Evolutionary conservation across 2,113 vertebrate genomes (phyloP), one percentile per base, ranked within the genome.

Genomic region (Pleuronectes platessa): DNA sequence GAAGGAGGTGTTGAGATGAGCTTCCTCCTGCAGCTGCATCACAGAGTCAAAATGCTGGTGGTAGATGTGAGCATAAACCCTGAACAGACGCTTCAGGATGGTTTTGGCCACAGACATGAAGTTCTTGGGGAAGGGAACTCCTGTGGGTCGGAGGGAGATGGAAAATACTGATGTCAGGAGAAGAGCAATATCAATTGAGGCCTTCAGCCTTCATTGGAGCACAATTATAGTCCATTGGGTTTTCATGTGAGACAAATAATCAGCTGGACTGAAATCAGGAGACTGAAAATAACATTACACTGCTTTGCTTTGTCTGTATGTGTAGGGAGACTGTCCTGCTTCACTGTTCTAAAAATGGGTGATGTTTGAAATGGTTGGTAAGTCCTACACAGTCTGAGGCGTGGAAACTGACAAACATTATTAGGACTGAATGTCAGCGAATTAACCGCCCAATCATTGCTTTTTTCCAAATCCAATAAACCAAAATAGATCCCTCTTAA

Each of bases 61-160:
- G 93, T 98, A 98, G 90, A 99, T 98, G 88, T 99, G 97, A 81
- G 97, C 97, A 0, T 98, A 99, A 59, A 98, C 97, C 0, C 97
- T 93, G 93, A 99, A 99, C 17, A 99, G 94, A 23, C 97, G 95
- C 91, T 98, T 98, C 88, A 99, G 93, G 82, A 99, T 98, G 8
- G 97, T 98, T 94, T 98, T 99, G 74, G 97, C 97, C 95, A 98
- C 97, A 0, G 97, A 97, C 97, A 98, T 96, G 90, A 99, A 99
- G 92, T 99, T 99, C 91, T 97, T 98, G 72, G 97, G 97, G 68
- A 98, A 99, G 1, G 97, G 97, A 55, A 99, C 97, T 0, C 97
- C 97, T 98, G 89, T 0, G 7, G 42, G 76, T 42, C 51, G 81
- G 17, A 81, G 64, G 35, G 12, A 15, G 42, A 15, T 42, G 10